phyloP scores from a whole-genome alignment of 1,140 invertebrate genomes.

The Drosophila repleta region DNA sequence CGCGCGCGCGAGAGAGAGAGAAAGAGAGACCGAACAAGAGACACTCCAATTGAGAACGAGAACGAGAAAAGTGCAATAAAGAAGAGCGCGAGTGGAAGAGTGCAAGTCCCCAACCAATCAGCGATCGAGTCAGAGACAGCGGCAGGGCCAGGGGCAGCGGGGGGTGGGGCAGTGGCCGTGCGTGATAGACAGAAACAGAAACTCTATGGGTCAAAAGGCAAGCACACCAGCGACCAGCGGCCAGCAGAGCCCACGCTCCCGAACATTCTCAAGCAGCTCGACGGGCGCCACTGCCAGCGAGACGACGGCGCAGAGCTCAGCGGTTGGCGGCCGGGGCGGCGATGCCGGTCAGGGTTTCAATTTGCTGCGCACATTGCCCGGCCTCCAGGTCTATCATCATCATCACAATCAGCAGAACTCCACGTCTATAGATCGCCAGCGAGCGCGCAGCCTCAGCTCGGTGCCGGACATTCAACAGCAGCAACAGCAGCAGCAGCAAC shows the following conservation, averaged over 20 bases:
- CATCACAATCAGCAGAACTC: constrained; percentile 56
- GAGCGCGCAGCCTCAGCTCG: constrained; percentile 92
- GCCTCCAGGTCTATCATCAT: constrained; percentile 87
- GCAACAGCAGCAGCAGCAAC: constrained; percentile 61
- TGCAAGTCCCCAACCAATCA: not conserved
- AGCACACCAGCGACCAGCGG: constrained; percentile 90
- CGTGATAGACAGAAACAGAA: constrained; percentile 18
- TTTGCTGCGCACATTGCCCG: constrained; percentile 89
- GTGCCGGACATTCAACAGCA: constrained; percentile 89
- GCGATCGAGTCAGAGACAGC: too few species aligned
- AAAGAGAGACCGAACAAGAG: too few species aligned
- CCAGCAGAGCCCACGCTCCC: constrained; percentile 88
- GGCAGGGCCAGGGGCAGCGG: constrained; percentile 9
- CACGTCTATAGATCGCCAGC: constrained; percentile 87
- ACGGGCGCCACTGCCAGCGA: constrained; percentile 87
- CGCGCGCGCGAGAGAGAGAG: constrained; percentile 22
- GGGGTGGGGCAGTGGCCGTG: constrained; percentile 21
- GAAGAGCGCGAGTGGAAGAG: not conserved
- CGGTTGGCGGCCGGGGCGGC: constrained; percentile 58
- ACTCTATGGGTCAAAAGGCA: constrained; percentile 91
- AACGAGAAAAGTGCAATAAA: constrained; percentile 10
- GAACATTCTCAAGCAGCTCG: constrained; percentile 91
- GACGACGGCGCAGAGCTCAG: constrained; percentile 65
- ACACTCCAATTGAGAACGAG: constrained; percentile 4
- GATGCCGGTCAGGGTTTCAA: constrained; percentile 87